A percentile compares a stretch with the other conserved stretches of the same genome.
Conservation (phyloP, 2,888 invertebrate genomes). For the Pachliopta kotzebuea region DNA sequence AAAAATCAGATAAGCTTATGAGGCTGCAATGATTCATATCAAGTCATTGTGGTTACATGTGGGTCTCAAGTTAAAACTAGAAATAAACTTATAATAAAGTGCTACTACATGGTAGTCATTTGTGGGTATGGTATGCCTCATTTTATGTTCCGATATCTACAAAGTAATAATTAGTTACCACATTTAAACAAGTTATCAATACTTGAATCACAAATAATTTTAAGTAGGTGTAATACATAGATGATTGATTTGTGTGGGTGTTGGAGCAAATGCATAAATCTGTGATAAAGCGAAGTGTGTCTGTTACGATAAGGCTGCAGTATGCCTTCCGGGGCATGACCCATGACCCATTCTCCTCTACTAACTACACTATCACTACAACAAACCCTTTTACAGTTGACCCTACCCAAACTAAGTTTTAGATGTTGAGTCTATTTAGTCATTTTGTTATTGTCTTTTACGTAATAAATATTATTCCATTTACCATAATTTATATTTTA, state of each 20-base stretch:
- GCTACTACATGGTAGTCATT: no score
- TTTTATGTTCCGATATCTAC: no score
- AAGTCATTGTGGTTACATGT: no score
- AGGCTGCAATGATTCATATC: no score
- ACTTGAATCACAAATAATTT: conserved; percentile 18
- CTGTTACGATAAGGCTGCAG: conserved; percentile 69
- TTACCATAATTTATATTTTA: conserved; percentile 9
- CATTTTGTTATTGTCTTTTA: conserved; percentile 12
- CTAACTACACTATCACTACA: conserved; percentile 48
- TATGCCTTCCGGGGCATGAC: conserved; percentile 74
- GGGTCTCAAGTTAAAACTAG: no score
- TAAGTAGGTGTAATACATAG: conserved; percentile 34
- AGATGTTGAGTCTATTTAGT: conserved; percentile 16
- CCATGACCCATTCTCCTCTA: conserved; percentile 50
- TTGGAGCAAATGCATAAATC: conserved; percentile 63
- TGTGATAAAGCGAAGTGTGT: conserved; percentile 69
- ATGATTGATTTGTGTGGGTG: conserved; percentile 62
- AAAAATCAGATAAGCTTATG: no score
- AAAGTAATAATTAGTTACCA: no score
- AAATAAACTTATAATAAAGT: no score
- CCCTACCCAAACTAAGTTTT: conserved; percentile 23
- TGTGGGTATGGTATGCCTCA: no score
- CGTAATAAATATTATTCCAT: conserved; percentile 4
- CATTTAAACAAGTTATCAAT: no score
- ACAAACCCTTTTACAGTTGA: conserved; percentile 39